Evolutionary conservation across 2,888 invertebrate species (phyloP).

Genomic region (Enoplolaimus lenunculus): DNA sequence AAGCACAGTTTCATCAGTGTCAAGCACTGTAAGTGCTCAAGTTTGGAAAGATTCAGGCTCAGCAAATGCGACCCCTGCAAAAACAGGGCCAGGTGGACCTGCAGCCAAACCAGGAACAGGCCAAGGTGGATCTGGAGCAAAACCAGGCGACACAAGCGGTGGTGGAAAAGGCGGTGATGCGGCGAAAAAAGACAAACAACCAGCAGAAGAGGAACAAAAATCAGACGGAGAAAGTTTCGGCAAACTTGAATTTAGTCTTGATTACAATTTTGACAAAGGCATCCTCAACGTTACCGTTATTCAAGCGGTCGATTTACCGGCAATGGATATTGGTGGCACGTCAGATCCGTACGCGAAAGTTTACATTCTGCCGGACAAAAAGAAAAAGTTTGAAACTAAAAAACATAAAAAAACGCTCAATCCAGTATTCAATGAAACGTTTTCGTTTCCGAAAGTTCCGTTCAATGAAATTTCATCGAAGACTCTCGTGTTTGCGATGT

Average conservation of each 20-base stretch:
- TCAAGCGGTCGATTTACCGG: constrained; percentile 89
- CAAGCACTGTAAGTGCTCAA: background rate
- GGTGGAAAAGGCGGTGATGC: background rate
- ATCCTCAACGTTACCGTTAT: constrained; percentile 87
- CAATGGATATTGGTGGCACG: constrained; percentile 92
- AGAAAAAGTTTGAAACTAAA: constrained; percentile 99
- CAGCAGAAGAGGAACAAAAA: constrained; percentile 37
- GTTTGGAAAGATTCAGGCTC: background rate
- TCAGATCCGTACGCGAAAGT: constrained; percentile 93
- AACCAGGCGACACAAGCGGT: background rate
- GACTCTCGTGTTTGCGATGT: constrained; percentile 94
- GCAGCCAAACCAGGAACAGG: background rate
- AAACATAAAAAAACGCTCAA: constrained; percentile 93
- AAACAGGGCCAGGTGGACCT: background rate
- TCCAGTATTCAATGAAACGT: constrained; percentile 95
- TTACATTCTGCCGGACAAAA: constrained; percentile 93
- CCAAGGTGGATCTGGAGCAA: background rate
- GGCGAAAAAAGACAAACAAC: background rate
- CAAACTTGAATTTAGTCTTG: constrained; percentile 71
- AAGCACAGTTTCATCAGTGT: background rate
- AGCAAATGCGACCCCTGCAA: background rate
- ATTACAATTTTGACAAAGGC: constrained; percentile 94
- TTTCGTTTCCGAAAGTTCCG: constrained; percentile 75
- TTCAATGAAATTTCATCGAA: constrained; percentile 98
- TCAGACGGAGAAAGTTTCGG: constrained; percentile 53